These are phyloP conservation scores for Catonia carolina DNA, from an alignment of 2,888 invertebrate genomes.

Conservation along the genomic window DNA sequence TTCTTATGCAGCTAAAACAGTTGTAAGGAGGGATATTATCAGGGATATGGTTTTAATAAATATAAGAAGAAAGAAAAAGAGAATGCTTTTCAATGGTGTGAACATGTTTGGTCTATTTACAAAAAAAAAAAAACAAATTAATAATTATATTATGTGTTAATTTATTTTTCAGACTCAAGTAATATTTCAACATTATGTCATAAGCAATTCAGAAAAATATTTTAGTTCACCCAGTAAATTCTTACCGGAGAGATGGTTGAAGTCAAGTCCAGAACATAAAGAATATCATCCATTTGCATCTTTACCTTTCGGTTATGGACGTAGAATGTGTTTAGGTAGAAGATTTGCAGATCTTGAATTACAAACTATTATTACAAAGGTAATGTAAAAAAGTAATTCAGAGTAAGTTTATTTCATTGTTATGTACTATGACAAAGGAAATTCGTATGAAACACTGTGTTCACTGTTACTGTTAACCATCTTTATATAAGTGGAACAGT, in stretches of 20 bases:
- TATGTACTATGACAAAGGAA: background rate
- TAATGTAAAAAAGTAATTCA: constrained; percentile 39
- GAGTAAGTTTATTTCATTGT: too few species aligned
- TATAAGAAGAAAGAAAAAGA: too few species aligned
- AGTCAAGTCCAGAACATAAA: constrained; percentile 45
- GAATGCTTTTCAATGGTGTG: too few species aligned
- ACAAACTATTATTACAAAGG: constrained; percentile 73
- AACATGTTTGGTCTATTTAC: too few species aligned
- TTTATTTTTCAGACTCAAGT: constrained; percentile 65
- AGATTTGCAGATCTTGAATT: constrained; percentile 87
- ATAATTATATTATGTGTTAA: too few species aligned
- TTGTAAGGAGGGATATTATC: too few species aligned
- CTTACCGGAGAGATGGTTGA: constrained; percentile 40
- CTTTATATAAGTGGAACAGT: background rate
- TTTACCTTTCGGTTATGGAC: constrained; percentile 71
- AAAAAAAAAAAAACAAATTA: too few species aligned
- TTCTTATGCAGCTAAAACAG: too few species aligned
- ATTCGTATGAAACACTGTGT: background rate
- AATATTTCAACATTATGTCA: constrained; percentile 61
- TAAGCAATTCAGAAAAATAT: constrained; percentile 37
- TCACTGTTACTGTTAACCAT: background rate
- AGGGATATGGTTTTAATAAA: too few species aligned
- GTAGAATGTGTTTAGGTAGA: constrained; percentile 76
- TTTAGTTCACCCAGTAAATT: constrained; percentile 37
- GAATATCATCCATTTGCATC: constrained; percentile 63